Conservation (phyloP, 2,888 invertebrate genomes). For the Coecobrya sp. region DNA sequence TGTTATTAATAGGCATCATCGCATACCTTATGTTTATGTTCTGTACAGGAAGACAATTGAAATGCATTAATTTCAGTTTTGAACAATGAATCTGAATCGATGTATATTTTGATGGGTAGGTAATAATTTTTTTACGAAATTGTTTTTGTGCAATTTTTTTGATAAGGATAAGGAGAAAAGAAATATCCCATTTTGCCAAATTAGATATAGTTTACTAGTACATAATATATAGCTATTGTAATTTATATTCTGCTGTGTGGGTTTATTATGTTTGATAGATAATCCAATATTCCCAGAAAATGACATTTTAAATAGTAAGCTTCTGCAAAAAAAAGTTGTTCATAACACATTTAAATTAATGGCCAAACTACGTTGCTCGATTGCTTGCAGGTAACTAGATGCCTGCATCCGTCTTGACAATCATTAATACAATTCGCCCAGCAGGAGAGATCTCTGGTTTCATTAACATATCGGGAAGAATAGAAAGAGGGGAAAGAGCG, state of each 20-base stretch:
- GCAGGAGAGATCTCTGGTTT: not conserved
- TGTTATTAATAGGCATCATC: slow-evolving; percentile 36
- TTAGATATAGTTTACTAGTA: too few relatives aligned
- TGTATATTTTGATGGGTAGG: not conserved
- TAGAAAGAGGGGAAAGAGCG: not conserved
- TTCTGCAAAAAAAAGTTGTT: too few relatives aligned
- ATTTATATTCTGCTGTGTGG: too few relatives aligned
- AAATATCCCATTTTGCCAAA: not conserved
- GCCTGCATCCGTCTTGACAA: slow-evolving; percentile 41
- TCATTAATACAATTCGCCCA: slow-evolving; percentile 5
- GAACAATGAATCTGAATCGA: slow-evolving; percentile 41
- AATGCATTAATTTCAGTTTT: slow-evolving; percentile 14
- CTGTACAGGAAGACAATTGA: slow-evolving; percentile 43
- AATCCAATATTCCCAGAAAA: too few relatives aligned
- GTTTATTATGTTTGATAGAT: too few relatives aligned
- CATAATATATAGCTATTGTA: too few relatives aligned
- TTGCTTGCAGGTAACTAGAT: not conserved
- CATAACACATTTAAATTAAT: too few relatives aligned
- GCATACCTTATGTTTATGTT: slow-evolving; percentile 28
- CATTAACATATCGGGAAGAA: not conserved
- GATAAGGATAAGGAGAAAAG: not conserved
- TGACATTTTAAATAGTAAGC: too few relatives aligned
- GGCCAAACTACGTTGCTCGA: too few relatives aligned
- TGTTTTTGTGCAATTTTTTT: too few relatives aligned
- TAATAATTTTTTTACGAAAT: slow-evolving; percentile 13